These are phyloP conservation scores for Tenthredo amoena DNA, from an alignment of 2,888 invertebrate species.

Conservation along the genomic window DNA sequence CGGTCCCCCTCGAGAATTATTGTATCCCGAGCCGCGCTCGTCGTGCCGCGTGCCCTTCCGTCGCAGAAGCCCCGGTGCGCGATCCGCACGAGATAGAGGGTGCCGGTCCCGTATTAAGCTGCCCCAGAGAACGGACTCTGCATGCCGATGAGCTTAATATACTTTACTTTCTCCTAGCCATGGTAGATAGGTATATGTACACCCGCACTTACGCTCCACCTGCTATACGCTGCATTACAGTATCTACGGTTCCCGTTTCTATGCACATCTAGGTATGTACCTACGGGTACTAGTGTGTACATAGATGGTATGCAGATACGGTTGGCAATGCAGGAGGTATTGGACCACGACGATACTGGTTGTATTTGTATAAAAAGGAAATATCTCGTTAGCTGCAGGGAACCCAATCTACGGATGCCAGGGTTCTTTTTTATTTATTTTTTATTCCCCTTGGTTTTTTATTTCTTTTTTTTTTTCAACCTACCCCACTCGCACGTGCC, in stretches of 20 bases:
- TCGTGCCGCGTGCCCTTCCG: slow-evolving; percentile 49
- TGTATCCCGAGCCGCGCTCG: slow-evolving; percentile 63
- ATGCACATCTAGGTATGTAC: slow-evolving; percentile 19
- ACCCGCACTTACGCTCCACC: slow-evolving; percentile 44
- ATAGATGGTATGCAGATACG: slow-evolving; percentile 34
- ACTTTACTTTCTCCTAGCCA: slow-evolving; percentile 72
- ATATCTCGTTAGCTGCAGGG: slow-evolving; percentile 46
- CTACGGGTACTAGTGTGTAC: neutral
- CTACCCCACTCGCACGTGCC: neutral
- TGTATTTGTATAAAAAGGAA: slow-evolving; percentile 46
- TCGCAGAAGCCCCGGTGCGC: slow-evolving; percentile 44
- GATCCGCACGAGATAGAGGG: slow-evolving; percentile 52
- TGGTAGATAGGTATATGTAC: neutral
- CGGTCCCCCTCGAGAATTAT: slow-evolving; percentile 71
- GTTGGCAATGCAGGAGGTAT: slow-evolving; percentile 40
- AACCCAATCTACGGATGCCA: slow-evolving; percentile 9
- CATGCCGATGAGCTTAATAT: slow-evolving; percentile 75
- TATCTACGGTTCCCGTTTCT: slow-evolving; percentile 24
- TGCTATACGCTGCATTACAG: slow-evolving; percentile 27
- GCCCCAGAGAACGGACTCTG: slow-evolving; percentile 68
- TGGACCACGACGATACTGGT: slow-evolving; percentile 41
- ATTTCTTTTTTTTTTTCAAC: neutral
- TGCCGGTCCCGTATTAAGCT: slow-evolving; percentile 69
- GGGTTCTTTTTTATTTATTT: neutral
- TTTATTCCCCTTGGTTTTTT: neutral